These are phyloP conservation scores for Carettochelys insculpta DNA, from an alignment of 2,113 vertebrate genomes.

Conservation along the genomic window DNA sequence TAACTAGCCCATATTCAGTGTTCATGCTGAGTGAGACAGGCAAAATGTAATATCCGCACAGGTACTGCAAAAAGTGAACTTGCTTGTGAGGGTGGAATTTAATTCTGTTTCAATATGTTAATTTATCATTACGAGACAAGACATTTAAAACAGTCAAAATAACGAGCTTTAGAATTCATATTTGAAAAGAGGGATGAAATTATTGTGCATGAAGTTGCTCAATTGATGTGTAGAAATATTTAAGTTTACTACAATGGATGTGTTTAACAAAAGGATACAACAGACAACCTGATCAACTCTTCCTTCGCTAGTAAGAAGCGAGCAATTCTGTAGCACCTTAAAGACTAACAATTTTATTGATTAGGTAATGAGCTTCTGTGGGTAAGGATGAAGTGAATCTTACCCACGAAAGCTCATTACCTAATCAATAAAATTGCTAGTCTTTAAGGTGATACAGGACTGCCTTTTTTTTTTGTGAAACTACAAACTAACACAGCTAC, in stretches of 20 bases:
- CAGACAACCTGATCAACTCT: background rate
- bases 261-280: background rate
- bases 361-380: too few species aligned
- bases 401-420: too few species aligned
- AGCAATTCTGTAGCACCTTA: too few species aligned
- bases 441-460: too few species aligned
- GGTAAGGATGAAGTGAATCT: too few species aligned
- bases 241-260: background rate
- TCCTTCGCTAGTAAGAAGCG: background rate
- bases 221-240: background rate
- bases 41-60: background rate
- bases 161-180: background rate
- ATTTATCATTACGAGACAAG: fast-evolving
- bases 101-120: background rate
- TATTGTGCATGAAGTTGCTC: background rate
- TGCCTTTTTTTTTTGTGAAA: too few species aligned
- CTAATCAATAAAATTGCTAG: too few species aligned
- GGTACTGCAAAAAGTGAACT: background rate
- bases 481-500: too few species aligned
- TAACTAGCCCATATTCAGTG: background rate
- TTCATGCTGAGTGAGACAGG: background rate
- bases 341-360: too few species aligned
- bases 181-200: background rate
- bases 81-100: background rate
- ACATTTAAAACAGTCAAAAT: background rate